A percentile compares a stretch with the other conserved stretches of the same genome.
phyloP scores from a whole-genome alignment of 2,797 vertebrate species.

The Babyrousa celebensis region DNA sequence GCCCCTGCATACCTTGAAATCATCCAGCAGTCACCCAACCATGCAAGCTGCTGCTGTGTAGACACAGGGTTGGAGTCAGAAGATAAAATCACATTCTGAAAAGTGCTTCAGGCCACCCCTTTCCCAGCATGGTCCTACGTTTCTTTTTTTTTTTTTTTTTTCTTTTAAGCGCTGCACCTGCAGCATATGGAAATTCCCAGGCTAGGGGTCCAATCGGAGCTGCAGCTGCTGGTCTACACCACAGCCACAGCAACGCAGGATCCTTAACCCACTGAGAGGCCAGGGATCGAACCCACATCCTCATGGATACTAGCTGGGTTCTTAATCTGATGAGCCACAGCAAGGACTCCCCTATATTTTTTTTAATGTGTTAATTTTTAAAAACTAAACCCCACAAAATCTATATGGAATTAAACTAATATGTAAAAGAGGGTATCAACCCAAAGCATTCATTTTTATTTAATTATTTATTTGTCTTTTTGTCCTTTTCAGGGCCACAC shows the following conservation, averaged over 20 bases:
- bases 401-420: slow-evolving; percentile 23
- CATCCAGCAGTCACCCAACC: not conserved
- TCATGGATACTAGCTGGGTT: no score
- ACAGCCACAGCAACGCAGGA: no score
- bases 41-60: not conserved
- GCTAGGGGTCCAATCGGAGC: no score
- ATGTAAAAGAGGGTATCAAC: not conserved
- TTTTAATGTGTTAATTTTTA: slow-evolving; percentile 4
- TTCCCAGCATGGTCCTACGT: not conserved
- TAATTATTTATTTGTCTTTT: no score
- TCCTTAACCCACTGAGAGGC: no score
- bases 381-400: not conserved
- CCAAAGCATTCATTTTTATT: not conserved
- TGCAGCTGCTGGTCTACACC: no score
- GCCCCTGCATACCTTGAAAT: not conserved
- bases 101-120: not conserved
- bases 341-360: not conserved
- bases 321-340: no score
- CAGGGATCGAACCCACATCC: no score
- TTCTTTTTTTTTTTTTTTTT: not conserved
- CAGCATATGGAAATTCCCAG: no score
- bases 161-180: no score
- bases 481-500: no score
- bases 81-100: slow-evolving; percentile 19
- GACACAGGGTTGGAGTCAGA: not conserved